Base-by-base conservation (phyloP, 2,797 vertebrate species). In the Babyrousa celebensis region DNA sequence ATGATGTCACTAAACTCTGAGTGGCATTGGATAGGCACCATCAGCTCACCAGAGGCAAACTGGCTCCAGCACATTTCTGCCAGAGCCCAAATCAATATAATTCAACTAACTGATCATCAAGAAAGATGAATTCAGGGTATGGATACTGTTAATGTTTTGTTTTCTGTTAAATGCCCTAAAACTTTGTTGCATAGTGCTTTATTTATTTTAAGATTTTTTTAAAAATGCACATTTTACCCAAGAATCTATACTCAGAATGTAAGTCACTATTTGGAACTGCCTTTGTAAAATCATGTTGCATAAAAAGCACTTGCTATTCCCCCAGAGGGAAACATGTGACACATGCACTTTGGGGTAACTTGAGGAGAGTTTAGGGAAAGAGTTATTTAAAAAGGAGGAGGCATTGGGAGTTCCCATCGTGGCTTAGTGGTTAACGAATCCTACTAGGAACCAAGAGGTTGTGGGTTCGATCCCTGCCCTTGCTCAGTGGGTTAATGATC, bases 191-290 rank as follows among this genome's bases (percentile, higher is more conserved):
- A 4, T 67, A 32, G 11, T 70, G 36, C 29, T 88, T 85, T 89
- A 25, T 83, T 78, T 25, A 80, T 52, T 83, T 94, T 83, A 72
- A 88, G 7, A 21, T 27, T n/a, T 83, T 93, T 27, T n/a, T 79
- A 93, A 62, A 29, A 86, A 43, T 79, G 1, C 18, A 6, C 71
- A 56, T 89, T 95, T 97, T 92, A 36, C 79, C 58, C 83, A 85
- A 18, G 40, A 29, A 75, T 1, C 18, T 88, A 43, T 71, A 67
- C 77, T 93, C n/a, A 56, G 62, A 95, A 83, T 65, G 25, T n/a
- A 79, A 94, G 25, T 62, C 54, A 62, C 36, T 67, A 54, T 68
- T 77, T 72, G n/a, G 20, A 91, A 79, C 32, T 87, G 29, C 5
- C 27, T 65, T 71, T 91, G 21, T 85, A 21, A n/a, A 85, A 56